phyloP scores from a whole-genome alignment of 2,797 vertebrate species.

The Thaleichthys pacificus region DNA sequence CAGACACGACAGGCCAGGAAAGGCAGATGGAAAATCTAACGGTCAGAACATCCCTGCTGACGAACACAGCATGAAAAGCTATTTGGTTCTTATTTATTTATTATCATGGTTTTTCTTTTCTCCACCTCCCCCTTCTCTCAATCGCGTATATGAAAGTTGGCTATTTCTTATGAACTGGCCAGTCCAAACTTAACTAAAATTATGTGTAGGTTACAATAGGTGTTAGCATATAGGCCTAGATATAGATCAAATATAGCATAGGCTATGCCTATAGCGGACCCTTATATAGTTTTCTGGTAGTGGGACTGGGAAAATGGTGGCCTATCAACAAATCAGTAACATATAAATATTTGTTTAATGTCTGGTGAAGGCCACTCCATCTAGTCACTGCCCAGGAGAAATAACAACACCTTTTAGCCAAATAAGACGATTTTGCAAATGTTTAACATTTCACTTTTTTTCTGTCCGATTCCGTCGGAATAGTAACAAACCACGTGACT shows the following conservation, averaged over 20 bases:
- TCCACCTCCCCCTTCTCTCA: not conserved
- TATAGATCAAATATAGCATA: too few species aligned
- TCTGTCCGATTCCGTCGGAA: not conserved
- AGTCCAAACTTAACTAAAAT: too few species aligned
- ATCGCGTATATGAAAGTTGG: not conserved
- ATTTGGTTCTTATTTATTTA: not conserved
- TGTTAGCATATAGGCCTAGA: too few species aligned
- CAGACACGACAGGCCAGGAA: too few species aligned
- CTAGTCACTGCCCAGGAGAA: too few species aligned
- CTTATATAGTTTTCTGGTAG: too few species aligned
- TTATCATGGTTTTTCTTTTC: not conserved
- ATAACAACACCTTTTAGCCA: too few species aligned
- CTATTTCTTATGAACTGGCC: not conserved
- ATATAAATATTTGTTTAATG: not conserved
- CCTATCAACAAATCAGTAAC: too few species aligned
- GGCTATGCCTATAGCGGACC: too few species aligned
- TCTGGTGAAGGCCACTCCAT: not conserved
- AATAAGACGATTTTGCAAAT: not conserved
- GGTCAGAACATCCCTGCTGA: not conserved
- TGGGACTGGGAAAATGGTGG: too few species aligned
- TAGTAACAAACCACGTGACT: constrained; percentile 54
- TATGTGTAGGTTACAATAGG: too few species aligned
- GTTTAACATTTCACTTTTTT: not conserved
- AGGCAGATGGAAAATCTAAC: too few species aligned
- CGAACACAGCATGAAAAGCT: not conserved